Evolutionary conservation across 2,797 vertebrate genomes (phyloP).

Genomic region (Acipenser oxyrinchus): DNA sequence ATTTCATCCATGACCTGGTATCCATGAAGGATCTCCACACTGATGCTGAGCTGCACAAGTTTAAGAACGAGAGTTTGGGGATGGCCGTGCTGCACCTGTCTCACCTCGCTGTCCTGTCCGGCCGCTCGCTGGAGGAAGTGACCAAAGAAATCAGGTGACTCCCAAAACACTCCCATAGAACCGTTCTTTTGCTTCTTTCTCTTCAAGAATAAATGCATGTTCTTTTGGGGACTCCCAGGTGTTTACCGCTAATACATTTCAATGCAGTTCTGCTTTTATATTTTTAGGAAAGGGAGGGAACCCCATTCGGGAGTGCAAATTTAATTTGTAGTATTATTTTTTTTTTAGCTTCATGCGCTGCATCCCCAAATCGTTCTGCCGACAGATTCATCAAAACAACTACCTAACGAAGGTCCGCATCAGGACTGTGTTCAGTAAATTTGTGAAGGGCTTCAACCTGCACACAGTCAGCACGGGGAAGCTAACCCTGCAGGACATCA

Average conservation of each 20-base stretch:
- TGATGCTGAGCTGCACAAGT: constrained; percentile 62
- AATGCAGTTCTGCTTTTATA: not conserved
- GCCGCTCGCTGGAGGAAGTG: constrained; percentile 65
- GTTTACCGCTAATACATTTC: too few species aligned
- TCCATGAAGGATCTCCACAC: constrained; percentile 56
- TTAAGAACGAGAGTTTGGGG: constrained; percentile 85
- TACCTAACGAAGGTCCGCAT: constrained; percentile 71
- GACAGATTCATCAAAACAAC: constrained; percentile 64
- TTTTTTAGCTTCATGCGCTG: constrained; percentile 70
- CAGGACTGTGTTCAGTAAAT: constrained; percentile 63
- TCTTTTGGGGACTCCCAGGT: too few species aligned
- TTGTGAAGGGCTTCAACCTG: constrained; percentile 71
- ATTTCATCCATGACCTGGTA: constrained; percentile 76
- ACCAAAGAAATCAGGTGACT: constrained; percentile 68
- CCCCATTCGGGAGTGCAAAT: not conserved
- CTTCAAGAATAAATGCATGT: too few species aligned
- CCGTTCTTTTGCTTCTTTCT: too few species aligned
- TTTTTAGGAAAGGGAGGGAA: not conserved
- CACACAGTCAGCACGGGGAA: constrained; percentile 54
- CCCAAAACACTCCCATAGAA: not conserved
- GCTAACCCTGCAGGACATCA: constrained; percentile 63
- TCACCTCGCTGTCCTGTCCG: constrained; percentile 57
- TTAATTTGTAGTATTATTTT: not conserved
- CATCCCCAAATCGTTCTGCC: constrained; percentile 76
- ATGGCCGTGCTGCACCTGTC: constrained; percentile 89